Percentiles rank a stretch among this genome's conserved stretches.
Evolutionary conservation across 2,888 invertebrate genomes (phyloP).

Genomic region (Caenorhabditis parvicauda): DNA sequence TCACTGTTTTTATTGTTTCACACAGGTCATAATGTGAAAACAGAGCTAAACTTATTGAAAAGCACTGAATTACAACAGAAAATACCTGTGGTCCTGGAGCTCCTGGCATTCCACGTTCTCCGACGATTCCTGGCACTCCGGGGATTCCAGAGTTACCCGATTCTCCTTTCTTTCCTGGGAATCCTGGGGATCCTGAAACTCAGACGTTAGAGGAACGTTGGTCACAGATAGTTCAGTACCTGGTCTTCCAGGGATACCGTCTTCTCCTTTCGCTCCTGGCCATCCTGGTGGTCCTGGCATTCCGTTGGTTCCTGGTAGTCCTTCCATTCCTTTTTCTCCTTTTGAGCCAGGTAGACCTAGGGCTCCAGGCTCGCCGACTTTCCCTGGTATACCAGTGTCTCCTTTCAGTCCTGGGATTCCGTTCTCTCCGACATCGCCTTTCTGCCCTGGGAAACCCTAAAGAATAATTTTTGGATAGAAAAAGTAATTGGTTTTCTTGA

Average conservation of each 20-base stretch:
- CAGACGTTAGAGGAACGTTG: neutral
- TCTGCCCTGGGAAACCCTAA: slow-evolving; percentile 49
- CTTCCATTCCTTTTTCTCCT: slow-evolving; percentile 49
- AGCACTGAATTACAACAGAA: neutral
- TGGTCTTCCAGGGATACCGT: slow-evolving; percentile 49
- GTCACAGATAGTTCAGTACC: slow-evolving; percentile 7
- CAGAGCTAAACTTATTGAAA: no score
- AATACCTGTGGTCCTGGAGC: slow-evolving; percentile 41
- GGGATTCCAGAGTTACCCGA: slow-evolving; percentile 28
- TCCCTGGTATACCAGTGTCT: slow-evolving; percentile 47
- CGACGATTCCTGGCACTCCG: slow-evolving; percentile 45
- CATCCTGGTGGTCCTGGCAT: slow-evolving; percentile 47
- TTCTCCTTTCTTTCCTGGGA: slow-evolving; percentile 51
- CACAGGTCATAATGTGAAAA: no score
- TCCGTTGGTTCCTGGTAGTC: slow-evolving; percentile 43
- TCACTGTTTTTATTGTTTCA: no score
- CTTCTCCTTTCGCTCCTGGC: slow-evolving; percentile 52
- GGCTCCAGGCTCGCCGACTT: slow-evolving; percentile 44
- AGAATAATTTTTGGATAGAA: neutral
- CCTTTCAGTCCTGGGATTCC: slow-evolving; percentile 48
- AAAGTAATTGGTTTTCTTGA: neutral
- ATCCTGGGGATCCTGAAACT: slow-evolving; percentile 44
- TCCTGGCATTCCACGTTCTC: slow-evolving; percentile 50
- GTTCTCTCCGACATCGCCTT: slow-evolving; percentile 40
- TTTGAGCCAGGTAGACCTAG: slow-evolving; percentile 38